phyloP scores from a whole-genome alignment of 2,888 invertebrate genomes.

The Hemistola chrysoprasaria region DNA sequence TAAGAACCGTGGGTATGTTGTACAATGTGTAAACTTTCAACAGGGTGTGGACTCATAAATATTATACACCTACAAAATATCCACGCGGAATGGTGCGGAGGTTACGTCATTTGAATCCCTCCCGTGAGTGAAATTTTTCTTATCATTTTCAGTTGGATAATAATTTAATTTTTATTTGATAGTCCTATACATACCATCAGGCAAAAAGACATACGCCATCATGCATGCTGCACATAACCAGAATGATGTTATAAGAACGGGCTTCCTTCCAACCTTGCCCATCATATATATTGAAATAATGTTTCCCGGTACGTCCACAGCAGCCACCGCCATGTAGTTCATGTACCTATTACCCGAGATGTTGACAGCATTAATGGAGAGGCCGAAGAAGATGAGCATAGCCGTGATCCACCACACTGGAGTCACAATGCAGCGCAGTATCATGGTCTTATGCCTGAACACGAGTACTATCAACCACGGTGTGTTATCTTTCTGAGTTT shows the following conservation, averaged over 20 bases:
- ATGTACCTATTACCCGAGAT: slow-evolving; percentile 83
- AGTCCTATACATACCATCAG: slow-evolving; percentile 48
- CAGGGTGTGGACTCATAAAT: no score
- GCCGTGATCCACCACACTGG: slow-evolving; percentile 84
- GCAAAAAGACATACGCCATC: slow-evolving; percentile 77
- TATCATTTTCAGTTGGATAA: no score
- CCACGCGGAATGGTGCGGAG: no score
- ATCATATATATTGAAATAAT: slow-evolving; percentile 80
- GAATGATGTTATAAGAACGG: slow-evolving; percentile 79
- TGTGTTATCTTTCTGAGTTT: background rate
- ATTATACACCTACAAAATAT: no score
- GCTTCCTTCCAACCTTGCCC: slow-evolving; percentile 80
- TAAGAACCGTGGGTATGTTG: no score
- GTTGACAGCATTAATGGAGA: slow-evolving; percentile 83
- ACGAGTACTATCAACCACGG: slow-evolving; percentile 28
- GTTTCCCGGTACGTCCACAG: slow-evolving; percentile 86
- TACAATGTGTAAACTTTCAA: background rate
- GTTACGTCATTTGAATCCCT: no score
- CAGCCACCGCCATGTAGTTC: slow-evolving; percentile 82
- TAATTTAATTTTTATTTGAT: no score
- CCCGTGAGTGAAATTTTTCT: no score
- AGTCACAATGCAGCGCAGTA: slow-evolving; percentile 45
- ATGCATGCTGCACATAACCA: slow-evolving; percentile 82
- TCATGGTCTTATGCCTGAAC: slow-evolving; percentile 47
- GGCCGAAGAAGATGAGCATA: slow-evolving; percentile 84